Evolutionary conservation across 2,113 vertebrate genomes (phyloP).

Genomic region (Aplodontia rufa): DNA sequence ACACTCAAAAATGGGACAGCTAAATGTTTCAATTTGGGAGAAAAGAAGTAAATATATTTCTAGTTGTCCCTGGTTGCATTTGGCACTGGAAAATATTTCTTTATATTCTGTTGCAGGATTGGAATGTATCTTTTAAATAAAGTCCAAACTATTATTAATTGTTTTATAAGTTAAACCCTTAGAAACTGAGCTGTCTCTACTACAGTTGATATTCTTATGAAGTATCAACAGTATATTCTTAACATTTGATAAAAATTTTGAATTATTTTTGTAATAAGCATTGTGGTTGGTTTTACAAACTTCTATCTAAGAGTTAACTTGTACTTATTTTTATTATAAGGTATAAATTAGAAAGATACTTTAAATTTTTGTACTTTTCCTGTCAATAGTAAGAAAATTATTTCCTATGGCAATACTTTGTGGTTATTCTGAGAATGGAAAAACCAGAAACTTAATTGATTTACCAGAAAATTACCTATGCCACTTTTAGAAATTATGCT

Average conservation of each 20-base stretch:
- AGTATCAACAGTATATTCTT: not conserved
- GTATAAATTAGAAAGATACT: not conserved
- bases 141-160: not conserved
- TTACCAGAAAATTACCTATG: not conserved
- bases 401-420: not conserved
- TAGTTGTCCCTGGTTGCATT: not conserved
- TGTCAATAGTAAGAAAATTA: not conserved
- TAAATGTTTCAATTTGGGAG: constrained; percentile 57
- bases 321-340: not conserved
- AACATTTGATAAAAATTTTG: not conserved
- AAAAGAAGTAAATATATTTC: constrained; percentile 47
- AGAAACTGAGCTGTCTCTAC: not conserved
- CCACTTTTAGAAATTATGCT: not conserved
- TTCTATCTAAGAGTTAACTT: not conserved
- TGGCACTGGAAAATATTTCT: not conserved
- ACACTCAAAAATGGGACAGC: constrained; percentile 44
- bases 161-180: not conserved
- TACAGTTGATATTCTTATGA: not conserved
- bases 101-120: not conserved
- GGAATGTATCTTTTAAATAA: constrained; percentile 9
- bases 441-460: not conserved
- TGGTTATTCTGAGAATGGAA: not conserved
- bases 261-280: not conserved
- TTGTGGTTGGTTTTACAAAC: not conserved
- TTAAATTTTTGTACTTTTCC: not conserved